Evolutionary conservation across 2,113 vertebrate genomes (phyloP).

Genomic region (Boulengeromyrus knoepffleri): DNA sequence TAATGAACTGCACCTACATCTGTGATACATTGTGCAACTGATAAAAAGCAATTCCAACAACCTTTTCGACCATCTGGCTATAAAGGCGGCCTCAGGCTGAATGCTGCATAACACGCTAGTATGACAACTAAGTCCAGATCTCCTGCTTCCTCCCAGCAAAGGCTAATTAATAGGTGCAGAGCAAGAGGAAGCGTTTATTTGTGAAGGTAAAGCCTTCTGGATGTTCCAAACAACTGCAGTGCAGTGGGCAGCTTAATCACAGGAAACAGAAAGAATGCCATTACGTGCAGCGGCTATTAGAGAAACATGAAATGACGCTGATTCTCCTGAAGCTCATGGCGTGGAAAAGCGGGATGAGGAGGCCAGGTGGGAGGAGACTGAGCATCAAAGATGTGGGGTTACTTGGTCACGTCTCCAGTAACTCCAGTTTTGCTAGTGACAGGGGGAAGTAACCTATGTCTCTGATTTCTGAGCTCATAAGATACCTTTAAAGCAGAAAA

Average conservation of each 20-base stretch:
- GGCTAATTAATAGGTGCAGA: conserved; percentile 26
- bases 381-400: not conserved
- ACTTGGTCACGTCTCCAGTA: conserved; percentile 7
- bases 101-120: too few species aligned
- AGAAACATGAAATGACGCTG: conserved; percentile 34
- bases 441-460: not conserved
- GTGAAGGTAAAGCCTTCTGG: conserved; percentile 20
- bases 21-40: not conserved
- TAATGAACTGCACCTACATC: not conserved
- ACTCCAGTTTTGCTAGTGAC: not conserved
- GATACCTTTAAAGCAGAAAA: not conserved
- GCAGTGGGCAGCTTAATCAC: conserved; percentile 32
- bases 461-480: not conserved
- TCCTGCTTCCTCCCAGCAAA: conserved; percentile 18
- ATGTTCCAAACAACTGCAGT: conserved; percentile 20
- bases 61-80: not conserved
- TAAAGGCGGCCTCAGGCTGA: not conserved
- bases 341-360: not conserved
- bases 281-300: conserved; percentile 32
- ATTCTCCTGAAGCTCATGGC: conserved; percentile 22
- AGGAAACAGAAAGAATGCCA: conserved; percentile 32
- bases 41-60: not conserved
- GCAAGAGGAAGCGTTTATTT: conserved; percentile 29
- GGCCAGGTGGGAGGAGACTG: not conserved
- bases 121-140: not conserved